Percentiles rank a stretch among this genome's conserved stretches.
Evolutionary conservation across 2,888 invertebrate genomes (phyloP).

Genomic region (Lissocephala sabroskyi): DNA sequence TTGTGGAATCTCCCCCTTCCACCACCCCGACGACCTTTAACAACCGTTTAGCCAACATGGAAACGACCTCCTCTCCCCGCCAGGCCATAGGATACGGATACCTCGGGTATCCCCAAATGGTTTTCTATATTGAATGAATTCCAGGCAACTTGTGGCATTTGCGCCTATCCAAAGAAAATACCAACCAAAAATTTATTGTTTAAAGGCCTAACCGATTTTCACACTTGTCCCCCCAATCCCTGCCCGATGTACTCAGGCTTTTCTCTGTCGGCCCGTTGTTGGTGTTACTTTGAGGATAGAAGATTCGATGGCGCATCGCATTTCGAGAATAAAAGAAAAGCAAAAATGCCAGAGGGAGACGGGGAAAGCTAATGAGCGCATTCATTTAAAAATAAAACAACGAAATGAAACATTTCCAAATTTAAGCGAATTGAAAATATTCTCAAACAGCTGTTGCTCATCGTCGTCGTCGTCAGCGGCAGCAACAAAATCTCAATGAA

Average conservation of each 20-base stretch:
- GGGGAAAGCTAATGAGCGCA: slow-evolving; percentile 53
- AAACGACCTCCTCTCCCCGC: too few relatives aligned
- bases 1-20: too few relatives aligned
- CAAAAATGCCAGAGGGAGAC: slow-evolving; percentile 9
- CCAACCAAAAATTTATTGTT: too few relatives aligned
- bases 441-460: slow-evolving; percentile 61
- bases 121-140: slow-evolving; percentile 14
- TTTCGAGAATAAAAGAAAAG: background rate
- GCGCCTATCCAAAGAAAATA: background rate
- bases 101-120: too few relatives aligned
- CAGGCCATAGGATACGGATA: too few relatives aligned
- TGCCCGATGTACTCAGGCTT: too few relatives aligned
- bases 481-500: slow-evolving; percentile 22
- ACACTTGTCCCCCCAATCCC: too few relatives aligned
- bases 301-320: too few relatives aligned
- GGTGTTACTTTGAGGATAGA: too few relatives aligned
- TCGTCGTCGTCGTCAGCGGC: slow-evolving; percentile 35
- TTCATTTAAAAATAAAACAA: slow-evolving; percentile 58
- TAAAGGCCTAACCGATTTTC: too few relatives aligned
- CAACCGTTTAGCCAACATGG: too few relatives aligned
- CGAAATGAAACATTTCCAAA: slow-evolving; percentile 58
- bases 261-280: slow-evolving; percentile 16
- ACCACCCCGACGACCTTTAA: too few relatives aligned
- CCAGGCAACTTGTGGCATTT: slow-evolving; percentile 1
- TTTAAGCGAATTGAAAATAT: slow-evolving; percentile 53